A percentile compares a stretch with the other conserved stretches of the same genome.
phyloP scores from a whole-genome alignment of 2,113 vertebrate species.

The Heterotilapia buettikoferi region DNA sequence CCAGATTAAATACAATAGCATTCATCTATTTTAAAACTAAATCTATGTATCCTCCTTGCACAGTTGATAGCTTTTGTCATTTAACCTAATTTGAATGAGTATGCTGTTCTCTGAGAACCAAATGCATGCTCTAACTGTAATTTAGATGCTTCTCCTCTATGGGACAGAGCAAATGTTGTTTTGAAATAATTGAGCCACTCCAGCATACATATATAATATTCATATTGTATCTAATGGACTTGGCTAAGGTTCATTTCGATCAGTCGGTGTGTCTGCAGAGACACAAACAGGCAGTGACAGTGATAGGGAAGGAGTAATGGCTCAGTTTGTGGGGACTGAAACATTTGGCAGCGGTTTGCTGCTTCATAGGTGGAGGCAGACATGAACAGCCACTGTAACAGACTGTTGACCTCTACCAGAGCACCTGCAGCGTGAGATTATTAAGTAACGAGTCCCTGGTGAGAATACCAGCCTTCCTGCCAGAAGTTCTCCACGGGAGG shows the following conservation, averaged over 20 bases:
- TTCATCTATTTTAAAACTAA: conserved; percentile 25
- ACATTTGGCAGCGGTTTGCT: conserved; percentile 47
- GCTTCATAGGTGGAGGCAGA: conserved; percentile 49
- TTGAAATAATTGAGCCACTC: conserved; percentile 33
- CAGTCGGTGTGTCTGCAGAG: conserved; percentile 23
- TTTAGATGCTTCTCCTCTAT: conserved; percentile 27
- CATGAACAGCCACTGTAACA: conserved; percentile 50
- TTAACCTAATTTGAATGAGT: conserved; percentile 47
- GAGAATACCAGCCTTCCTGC: conserved; percentile 58
- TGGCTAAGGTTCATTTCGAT: conserved; percentile 46
- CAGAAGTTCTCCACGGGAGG: conserved; percentile 56
- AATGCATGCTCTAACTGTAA: conserved; percentile 22
- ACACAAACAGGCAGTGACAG: conserved; percentile 33
- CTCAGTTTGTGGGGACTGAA: conserved; percentile 18
- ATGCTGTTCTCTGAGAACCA: not conserved
- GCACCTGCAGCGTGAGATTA: conserved; percentile 67
- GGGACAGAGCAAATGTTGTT: conserved; percentile 42
- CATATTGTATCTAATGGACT: conserved; percentile 49
- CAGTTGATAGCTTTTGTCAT: conserved; percentile 50
- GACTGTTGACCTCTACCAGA: conserved; percentile 61
- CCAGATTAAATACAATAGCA: conserved; percentile 28
- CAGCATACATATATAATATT: conserved; percentile 46
- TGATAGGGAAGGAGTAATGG: conserved; percentile 48
- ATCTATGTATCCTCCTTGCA: not conserved
- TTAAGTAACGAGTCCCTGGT: conserved; percentile 69